phyloP scores from a whole-genome alignment of 2,888 invertebrate genomes.

The Zonitis immaculata region DNA sequence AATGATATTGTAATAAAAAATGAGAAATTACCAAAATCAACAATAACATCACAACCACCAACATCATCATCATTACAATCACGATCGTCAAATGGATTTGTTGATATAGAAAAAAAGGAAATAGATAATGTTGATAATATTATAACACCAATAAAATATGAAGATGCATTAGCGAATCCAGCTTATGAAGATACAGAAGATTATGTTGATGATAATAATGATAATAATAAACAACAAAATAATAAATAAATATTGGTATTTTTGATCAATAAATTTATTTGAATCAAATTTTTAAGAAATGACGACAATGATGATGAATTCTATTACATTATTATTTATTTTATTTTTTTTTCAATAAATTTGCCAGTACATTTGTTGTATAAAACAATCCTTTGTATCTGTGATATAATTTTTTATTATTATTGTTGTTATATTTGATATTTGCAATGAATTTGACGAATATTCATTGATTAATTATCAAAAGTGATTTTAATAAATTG shows the following conservation, averaged over 20 bases:
- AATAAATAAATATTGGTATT: constrained; percentile 15
- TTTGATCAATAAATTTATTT: constrained; percentile 9
- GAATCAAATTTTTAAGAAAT: neutral
- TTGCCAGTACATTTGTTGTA: no score
- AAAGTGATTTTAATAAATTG: no score
- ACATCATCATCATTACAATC: no score
- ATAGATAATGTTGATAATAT: constrained; percentile 22
- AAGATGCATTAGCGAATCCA: constrained; percentile 41
- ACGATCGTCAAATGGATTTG: constrained; percentile 20
- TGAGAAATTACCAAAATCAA: constrained; percentile 29
- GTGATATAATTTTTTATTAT: constrained; percentile 14
- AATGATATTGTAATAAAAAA: constrained; percentile 58
- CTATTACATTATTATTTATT: no score
- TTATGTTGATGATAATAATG: constrained; percentile 26
- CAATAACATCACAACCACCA: no score
- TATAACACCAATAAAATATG: constrained; percentile 34
- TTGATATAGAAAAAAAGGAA: constrained; percentile 30
- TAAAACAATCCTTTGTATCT: constrained; percentile 10
- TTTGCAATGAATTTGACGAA: no score
- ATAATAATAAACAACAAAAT: constrained; percentile 13
- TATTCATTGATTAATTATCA: no score
- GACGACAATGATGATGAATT: neutral
- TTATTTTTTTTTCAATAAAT: no score
- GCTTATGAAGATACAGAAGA: constrained; percentile 40
- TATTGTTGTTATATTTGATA: neutral